Evolutionary conservation across 92 coral and sea anemone genomes (phyloP), one percentile per base, ranked within the genome.

Genomic region (Siderastrea siderea): DNA sequence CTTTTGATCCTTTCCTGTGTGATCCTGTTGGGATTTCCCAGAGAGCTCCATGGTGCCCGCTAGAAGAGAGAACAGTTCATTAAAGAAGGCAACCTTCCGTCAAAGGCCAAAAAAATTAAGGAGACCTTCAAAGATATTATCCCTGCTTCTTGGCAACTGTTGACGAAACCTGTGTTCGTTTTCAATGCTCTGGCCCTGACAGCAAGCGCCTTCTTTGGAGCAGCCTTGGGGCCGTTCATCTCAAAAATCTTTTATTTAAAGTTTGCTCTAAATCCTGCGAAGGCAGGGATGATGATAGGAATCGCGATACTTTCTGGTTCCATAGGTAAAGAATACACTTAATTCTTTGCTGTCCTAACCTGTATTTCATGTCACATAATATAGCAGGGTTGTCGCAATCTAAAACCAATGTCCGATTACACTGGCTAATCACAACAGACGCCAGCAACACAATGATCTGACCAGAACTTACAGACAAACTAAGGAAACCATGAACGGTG

Each of bases 161-260:
- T 95, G 59, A 84, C 68, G 74, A 95, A 95, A 82, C 93, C 38
- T 26, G 38, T 26, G 38, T 26, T 26, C 0, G 38, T 26, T 26
- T 26, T 26, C 38, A 26, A 26, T 89, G 87, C 93, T 47, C 80
- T 95, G 69, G 98, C 95, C 44, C 53, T 85, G 44, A 77, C 87
- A 8, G 78, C 89, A 58, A 90, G 93, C 7, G 73, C 92, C 13
- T 80, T 95, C 10, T 91, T 71, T 79, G 58, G 88, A 3, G 77
- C 81, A 48, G 94, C 93, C n/a, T 11, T 90, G 45, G 91, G 86
- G 47, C 89, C 98, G 4, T 95, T 95, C 84, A 77, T 92, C 52
- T 68, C 86, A 7, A 92, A 92, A 53, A 77, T 89, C 66, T 60
- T 80, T n/a, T 73, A 88, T 43, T 58, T 91, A 61, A 87, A 85